Evolutionary conservation across 2,888 invertebrate species (phyloP).

Genomic region (Cheilosia variabilis): DNA sequence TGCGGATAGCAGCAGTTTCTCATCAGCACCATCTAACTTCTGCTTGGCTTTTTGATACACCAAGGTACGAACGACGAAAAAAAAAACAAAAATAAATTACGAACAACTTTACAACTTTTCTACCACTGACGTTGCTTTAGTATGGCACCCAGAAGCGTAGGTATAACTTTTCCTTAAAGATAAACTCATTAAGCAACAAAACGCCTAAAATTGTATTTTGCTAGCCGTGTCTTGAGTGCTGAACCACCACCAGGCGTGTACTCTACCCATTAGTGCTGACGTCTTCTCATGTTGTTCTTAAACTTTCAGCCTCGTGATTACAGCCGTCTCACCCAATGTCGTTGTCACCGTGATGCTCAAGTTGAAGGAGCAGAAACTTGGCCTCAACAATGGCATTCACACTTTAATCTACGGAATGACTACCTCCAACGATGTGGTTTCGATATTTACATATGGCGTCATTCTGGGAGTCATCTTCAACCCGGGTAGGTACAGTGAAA

Average conservation of each 20-base stretch:
- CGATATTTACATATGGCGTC: conserved; percentile 90
- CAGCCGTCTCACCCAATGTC: conserved; percentile 90
- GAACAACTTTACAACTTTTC: conserved; percentile 42
- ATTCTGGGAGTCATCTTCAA: conserved; percentile 87
- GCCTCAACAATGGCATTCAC: conserved; percentile 89
- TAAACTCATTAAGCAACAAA: conserved; percentile 63
- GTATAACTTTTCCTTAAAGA: conserved; percentile 11
- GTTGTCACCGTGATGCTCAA: conserved; percentile 88
- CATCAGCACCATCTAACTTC: conserved; percentile 48
- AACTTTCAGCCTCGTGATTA: conserved; percentile 85
- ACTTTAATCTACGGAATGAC: conserved; percentile 86
- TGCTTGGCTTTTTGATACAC: conserved; percentile 29
- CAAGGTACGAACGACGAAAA: background rate
- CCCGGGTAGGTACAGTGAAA: conserved; percentile 83
- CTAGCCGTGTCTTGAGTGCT: background rate
- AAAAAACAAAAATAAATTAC: background rate
- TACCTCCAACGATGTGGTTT: conserved; percentile 90
- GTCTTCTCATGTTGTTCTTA: conserved; percentile 18
- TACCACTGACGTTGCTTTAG: background rate
- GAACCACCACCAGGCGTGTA: background rate
- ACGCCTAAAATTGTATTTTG: conserved; percentile 50
- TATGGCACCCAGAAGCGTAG: background rate
- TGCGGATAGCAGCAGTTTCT: conserved; percentile 44
- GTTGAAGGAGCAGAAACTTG: conserved; percentile 86
- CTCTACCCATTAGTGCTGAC: conserved; percentile 12